Percentiles rank a stretch among this genome's conserved stretches.
These are phyloP conservation scores for Okapia johnstoni DNA, from an alignment of 2,113 vertebrate genomes.

Conservation along the genomic window DNA sequence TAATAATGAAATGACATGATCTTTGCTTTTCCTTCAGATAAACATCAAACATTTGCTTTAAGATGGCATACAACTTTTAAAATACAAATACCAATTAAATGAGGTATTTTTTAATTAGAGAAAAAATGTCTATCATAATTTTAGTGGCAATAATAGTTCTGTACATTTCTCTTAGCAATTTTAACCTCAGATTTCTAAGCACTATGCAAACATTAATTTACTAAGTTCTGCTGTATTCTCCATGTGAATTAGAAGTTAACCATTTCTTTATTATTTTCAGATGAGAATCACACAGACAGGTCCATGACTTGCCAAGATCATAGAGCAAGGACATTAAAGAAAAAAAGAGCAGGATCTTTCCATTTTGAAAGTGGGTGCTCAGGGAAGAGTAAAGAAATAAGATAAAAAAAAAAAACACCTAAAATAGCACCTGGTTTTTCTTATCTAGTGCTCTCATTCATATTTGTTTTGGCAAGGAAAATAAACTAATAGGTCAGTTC, in stretches of 20 bases:
- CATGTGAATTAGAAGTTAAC: slow-evolving; percentile 55
- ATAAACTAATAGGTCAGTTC: background rate
- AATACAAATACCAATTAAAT: slow-evolving; percentile 33
- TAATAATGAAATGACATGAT: slow-evolving; percentile 20
- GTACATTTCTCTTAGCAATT: slow-evolving; percentile 57
- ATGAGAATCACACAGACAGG: slow-evolving; percentile 16
- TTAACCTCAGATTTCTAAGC: slow-evolving; percentile 54
- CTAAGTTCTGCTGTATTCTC: slow-evolving; percentile 51
- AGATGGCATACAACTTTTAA: slow-evolving; percentile 12
- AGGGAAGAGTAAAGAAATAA: slow-evolving; percentile 30
- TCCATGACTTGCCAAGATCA: slow-evolving; percentile 23
- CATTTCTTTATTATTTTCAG: slow-evolving; percentile 62
- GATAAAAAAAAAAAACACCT: background rate
- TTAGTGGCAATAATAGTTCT: slow-evolving; percentile 53
- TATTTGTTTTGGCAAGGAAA: slow-evolving; percentile 3
- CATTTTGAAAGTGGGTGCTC: background rate
- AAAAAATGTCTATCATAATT: slow-evolving; percentile 47
- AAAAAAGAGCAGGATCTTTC: background rate
- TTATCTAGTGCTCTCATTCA: background rate
- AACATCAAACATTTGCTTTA: slow-evolving; percentile 32
- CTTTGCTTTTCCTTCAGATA: slow-evolving; percentile 38
- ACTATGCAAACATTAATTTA: slow-evolving; percentile 70
- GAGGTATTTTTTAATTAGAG: slow-evolving; percentile 20
- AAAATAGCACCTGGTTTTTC: background rate
- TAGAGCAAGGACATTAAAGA: background rate